Base-by-base conservation (phyloP, 2,888 invertebrate species). In the Encarsia formosa region DNA sequence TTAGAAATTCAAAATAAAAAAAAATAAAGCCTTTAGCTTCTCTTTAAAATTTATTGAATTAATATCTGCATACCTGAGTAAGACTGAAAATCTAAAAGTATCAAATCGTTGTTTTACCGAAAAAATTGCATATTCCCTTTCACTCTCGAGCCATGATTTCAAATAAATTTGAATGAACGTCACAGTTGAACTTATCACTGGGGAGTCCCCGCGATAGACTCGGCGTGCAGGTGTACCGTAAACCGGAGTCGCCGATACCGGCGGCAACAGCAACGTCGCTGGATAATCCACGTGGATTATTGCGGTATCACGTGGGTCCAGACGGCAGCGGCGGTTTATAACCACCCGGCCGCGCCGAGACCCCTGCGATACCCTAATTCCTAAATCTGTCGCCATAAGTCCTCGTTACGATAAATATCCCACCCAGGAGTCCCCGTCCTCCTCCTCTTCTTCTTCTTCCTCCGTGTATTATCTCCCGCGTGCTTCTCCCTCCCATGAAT, bases 331-430 rank as follows among this genome's bases (percentile, higher is more conserved):
- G n/a, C n/a, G n/a, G n/a, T n/a, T n/a, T n/a, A n/a, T n/a, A n/a
- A n/a, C n/a, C n/a, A n/a, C 62, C 63, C 65, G 64, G 61, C 60
- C 61, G 57, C 59, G 61, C 66, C 63, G 26, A 37, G n/a, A 26
- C 44, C 22, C 66, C 65, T 66, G 67, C 67, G 72, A 73, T 73
- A 73, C 72, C 73, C 73, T 73, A 73, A 73, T 73, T 73, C 73
- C 73, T 71, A 73, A 73, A 73, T 73, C 73, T 73, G 73, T 73
- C 73, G 73, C 73, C 73, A 73, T 73, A 73, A 73, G 73, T 73
- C 72, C 72, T 72, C 68, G 73, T 73, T 73, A 73, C 73, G 68
- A 73, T 73, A 73, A 73, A 73, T 73, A 73, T 70, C 71, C 71
- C 63, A 61, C 61, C 63, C 63, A 62, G 63, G 59, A 58, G 50